phyloP scores from a whole-genome alignment of 2,797 vertebrate genomes.

The Tragopan temminckii region DNA sequence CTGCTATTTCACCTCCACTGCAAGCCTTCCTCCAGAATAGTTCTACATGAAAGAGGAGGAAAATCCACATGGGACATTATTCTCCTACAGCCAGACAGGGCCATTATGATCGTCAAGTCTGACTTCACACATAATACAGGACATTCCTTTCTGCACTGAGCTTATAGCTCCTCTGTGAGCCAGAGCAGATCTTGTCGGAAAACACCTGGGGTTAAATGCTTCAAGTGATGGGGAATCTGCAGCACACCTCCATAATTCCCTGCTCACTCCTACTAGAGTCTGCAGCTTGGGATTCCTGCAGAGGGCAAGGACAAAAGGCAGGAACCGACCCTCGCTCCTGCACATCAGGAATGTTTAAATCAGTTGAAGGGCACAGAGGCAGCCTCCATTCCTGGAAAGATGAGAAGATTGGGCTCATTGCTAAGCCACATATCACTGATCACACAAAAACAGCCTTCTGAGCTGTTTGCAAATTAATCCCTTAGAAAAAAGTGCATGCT shows the following conservation, averaged over 20 bases:
- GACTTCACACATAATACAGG: conserved; percentile 6
- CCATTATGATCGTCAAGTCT: neutral
- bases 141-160: conserved; percentile 41
- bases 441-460: neutral
- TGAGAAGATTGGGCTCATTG: neutral
- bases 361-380: accelerated
- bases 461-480: neutral
- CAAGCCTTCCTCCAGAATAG: neutral
- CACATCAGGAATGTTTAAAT: neutral
- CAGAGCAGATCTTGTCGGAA: neutral
- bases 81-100: neutral
- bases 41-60: neutral
- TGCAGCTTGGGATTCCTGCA: neutral
- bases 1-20: conserved; percentile 14
- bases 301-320: neutral
- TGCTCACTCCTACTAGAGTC: neutral
- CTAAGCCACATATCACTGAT: neutral
- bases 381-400: neutral
- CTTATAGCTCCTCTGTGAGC: neutral
- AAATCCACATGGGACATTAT: neutral
- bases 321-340: neutral
- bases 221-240: neutral
- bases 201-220: neutral
- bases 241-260: neutral
- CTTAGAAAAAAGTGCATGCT: accelerated